Conservation (phyloP, 1,140 invertebrate species). For the Eulimnadia texana region DNA sequence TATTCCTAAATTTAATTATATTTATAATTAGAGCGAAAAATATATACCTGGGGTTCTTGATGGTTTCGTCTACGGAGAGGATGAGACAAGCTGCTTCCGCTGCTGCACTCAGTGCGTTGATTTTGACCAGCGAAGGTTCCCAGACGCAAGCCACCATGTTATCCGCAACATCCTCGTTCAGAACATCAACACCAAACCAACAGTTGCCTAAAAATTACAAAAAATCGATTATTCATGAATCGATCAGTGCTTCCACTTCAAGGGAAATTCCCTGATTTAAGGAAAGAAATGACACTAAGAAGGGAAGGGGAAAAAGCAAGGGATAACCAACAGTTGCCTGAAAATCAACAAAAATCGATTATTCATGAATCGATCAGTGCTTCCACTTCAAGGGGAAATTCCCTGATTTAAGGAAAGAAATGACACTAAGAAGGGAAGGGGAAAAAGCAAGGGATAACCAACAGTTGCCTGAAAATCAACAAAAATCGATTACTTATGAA, state of each 20-base stretch:
- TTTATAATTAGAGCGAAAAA: no score
- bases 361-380: conserved; percentile 3
- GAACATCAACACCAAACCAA: conserved; percentile 94
- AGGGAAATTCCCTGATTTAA: neutral
- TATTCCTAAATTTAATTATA: neutral
- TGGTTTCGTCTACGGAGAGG: conserved; percentile 94
- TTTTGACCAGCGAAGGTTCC: conserved; percentile 94
- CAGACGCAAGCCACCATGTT: conserved; percentile 90
- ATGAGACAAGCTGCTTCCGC: conserved; percentile 91
- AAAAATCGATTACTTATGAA: conserved; percentile 8
- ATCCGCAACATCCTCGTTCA: conserved; percentile 81
- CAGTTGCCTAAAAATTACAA: conserved; percentile 37
- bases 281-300: neutral
- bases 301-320: no score
- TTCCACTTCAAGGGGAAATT: neutral
- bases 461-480: conserved; percentile 37
- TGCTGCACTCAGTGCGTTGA: conserved; percentile 90
- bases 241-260: neutral
- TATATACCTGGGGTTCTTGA: conserved; percentile 65
- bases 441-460: no score
- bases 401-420: neutral
- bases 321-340: conserved; percentile 71
- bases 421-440: no score
- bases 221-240: conserved; percentile 7
- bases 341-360: neutral